phyloP scores from a whole-genome alignment of 2,113 vertebrate species.

The Ctenomys sociabilis region DNA sequence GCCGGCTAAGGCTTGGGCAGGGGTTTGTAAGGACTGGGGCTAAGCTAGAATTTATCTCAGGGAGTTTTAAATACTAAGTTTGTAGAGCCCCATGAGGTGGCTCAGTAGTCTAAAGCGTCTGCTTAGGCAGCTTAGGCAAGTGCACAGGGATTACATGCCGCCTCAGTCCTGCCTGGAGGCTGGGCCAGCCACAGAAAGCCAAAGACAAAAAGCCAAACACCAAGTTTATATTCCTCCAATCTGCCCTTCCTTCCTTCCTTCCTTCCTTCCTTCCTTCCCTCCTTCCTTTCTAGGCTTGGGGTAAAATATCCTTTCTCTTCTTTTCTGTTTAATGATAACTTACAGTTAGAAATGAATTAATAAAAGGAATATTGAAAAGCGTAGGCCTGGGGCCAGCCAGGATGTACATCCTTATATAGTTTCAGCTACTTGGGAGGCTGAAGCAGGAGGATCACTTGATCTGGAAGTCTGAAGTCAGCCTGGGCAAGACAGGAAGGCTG shows the following conservation, averaged over 20 bases:
- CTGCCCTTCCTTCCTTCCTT: not conserved
- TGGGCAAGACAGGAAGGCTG: not conserved
- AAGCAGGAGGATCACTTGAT: not conserved
- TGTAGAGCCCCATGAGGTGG: too few species aligned
- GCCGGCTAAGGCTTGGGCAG: not conserved
- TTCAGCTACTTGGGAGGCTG: not conserved
- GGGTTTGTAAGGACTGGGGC: not conserved
- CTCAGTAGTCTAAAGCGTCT: too few species aligned
- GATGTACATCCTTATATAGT: not conserved
- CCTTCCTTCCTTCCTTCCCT: not conserved
- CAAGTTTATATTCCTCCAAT: not conserved
- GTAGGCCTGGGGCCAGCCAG: not conserved
- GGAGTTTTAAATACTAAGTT: not conserved
- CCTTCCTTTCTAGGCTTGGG: not conserved
- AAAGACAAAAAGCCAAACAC: not conserved
- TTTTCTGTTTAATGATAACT: constrained; percentile 42
- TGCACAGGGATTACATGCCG: too few species aligned
- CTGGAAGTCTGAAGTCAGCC: not conserved
- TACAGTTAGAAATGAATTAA: constrained; percentile 10
- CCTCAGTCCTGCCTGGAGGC: too few species aligned
- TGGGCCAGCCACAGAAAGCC: too few species aligned
- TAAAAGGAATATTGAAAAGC: constrained; percentile 51
- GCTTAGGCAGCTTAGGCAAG: too few species aligned
- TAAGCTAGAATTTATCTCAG: not conserved
- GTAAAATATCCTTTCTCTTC: not conserved